These are phyloP conservation scores for Bucco capensis DNA, from an alignment of 2,113 vertebrate genomes.

Conservation along the genomic window DNA sequence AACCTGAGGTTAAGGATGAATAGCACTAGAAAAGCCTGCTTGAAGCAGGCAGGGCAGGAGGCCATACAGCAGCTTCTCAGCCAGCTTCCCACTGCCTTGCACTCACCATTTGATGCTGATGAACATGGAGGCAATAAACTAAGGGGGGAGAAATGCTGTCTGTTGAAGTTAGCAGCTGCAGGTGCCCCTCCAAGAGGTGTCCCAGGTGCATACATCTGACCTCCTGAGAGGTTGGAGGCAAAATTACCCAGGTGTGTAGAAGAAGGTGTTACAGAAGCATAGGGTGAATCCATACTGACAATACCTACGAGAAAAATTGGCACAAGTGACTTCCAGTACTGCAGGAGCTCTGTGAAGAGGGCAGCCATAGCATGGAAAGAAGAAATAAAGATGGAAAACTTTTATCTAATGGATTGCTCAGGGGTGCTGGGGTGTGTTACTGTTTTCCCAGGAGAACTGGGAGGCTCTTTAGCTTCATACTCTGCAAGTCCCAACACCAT, in stretches of 20 bases:
- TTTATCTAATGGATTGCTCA: rapidly evolving
- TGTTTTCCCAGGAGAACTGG: background rate
- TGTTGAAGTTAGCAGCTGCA: constrained; percentile 90
- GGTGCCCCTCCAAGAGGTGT: constrained; percentile 83
- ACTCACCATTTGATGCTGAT: constrained; percentile 86
- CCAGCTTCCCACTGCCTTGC: background rate
- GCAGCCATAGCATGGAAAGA: rapidly evolving
- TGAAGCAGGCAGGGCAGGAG: rapidly evolving
- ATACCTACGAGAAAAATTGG: constrained; percentile 71
- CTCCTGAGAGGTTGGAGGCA: constrained; percentile 90
- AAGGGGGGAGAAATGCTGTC: constrained; percentile 98
- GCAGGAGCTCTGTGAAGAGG: background rate
- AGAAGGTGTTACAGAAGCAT: constrained; percentile 79
- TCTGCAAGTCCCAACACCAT: background rate
- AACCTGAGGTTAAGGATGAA: background rate
- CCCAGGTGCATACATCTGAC: constrained; percentile 89
- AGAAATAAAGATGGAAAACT: background rate
- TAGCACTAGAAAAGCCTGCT: background rate
- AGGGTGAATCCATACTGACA: constrained; percentile 82
- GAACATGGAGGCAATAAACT: constrained; percentile 95
- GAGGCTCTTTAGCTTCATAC: background rate
- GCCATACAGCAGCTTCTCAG: background rate
- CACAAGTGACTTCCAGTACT: background rate
- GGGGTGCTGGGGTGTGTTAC: rapidly evolving
- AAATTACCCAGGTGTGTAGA: constrained; percentile 90